phyloP scores from a whole-genome alignment of 1,140 invertebrate genomes.

The Sycophaga agraensis region DNA sequence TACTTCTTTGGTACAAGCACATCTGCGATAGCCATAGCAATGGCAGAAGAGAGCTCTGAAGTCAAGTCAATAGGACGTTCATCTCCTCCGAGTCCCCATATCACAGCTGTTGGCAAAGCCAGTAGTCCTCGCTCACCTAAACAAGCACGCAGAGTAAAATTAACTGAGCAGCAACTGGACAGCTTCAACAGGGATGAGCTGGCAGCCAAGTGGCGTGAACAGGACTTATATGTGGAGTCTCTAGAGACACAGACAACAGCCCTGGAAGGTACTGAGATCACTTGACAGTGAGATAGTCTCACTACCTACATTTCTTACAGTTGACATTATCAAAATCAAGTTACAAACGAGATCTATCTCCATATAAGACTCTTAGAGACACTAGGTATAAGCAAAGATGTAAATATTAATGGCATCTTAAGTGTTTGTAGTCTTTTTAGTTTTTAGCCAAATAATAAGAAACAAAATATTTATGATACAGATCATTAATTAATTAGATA shows the following conservation, averaged over 20 bases:
- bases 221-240: conserved; percentile 60
- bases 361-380: conserved; percentile 40
- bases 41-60: conserved; percentile 51
- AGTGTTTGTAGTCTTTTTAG: conserved; percentile 35
- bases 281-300: conserved; percentile 47
- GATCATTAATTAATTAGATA: conserved; percentile 18
- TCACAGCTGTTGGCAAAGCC: conserved; percentile 29
- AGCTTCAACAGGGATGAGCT: conserved; percentile 58
- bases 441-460: conserved; percentile 9
- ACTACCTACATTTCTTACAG: conserved; percentile 48
- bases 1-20: background rate
- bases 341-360: conserved; percentile 34
- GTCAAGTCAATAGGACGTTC: conserved; percentile 48
- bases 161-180: conserved; percentile 58
- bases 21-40: conserved; percentile 27
- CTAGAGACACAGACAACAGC: conserved; percentile 57
- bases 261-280: conserved; percentile 59
- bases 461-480: background rate
- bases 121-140: conserved; percentile 50
- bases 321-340: conserved; percentile 35
- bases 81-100: conserved; percentile 49
- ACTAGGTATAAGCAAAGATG: conserved; percentile 37
- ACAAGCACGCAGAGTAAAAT: conserved; percentile 49
- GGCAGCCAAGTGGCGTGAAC: conserved; percentile 58
- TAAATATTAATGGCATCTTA: conserved; percentile 24